Percentiles rank a stretch among this genome's conserved stretches.
Evolutionary conservation across 2,797 vertebrate species (phyloP).

Genomic region (Syncerus caffer): DNA sequence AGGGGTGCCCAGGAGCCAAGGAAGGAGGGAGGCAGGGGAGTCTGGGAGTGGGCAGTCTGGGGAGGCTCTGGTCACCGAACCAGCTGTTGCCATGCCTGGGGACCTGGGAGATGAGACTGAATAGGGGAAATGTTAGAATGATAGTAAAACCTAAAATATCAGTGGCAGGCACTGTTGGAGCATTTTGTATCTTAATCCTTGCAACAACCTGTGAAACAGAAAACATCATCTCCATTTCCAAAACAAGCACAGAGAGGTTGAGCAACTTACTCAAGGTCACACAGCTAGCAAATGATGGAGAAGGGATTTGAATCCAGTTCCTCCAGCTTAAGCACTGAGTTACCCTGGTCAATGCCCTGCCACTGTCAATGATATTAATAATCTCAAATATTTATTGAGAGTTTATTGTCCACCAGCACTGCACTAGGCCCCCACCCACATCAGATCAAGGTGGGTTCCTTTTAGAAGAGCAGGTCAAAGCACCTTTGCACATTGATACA

Average conservation of each 20-base stretch:
- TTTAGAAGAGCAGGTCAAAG: background rate
- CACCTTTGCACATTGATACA: background rate
- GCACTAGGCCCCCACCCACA: no score
- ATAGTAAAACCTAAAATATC: background rate
- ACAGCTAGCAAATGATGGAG: background rate
- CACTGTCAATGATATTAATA: background rate
- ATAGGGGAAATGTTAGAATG: background rate
- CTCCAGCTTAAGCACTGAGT: background rate
- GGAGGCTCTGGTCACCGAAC: background rate
- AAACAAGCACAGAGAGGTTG: background rate
- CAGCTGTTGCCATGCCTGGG: background rate
- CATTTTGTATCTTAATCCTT: background rate
- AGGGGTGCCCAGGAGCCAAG: background rate
- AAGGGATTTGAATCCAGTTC: background rate
- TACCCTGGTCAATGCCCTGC: background rate
- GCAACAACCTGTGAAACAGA: background rate
- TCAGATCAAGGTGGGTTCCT: background rate
- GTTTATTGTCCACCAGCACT: background rate
- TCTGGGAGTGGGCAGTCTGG: background rate
- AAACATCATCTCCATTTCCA: background rate
- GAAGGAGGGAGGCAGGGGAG: no score
- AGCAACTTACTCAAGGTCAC: background rate
- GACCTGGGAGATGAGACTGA: background rate
- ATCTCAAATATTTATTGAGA: background rate
- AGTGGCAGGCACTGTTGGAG: background rate